Evolutionary conservation across 1,140 invertebrate species (phyloP), one percentile per base, ranked within the genome.

Genomic region (Drosophila erecta): DNA sequence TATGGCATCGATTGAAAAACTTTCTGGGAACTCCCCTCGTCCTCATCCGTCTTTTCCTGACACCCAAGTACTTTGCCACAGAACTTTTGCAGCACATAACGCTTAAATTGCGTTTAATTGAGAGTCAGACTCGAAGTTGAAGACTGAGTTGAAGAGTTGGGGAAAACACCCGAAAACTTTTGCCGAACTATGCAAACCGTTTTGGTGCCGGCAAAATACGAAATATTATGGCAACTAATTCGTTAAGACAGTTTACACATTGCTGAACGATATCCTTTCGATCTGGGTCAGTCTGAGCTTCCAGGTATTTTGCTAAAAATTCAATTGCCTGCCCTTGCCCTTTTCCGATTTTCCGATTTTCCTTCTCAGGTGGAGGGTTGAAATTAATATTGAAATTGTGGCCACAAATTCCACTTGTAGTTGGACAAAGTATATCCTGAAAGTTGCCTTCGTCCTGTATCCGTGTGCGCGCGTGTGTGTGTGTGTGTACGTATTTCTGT

Each of bases 1-100:
- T 81, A 62, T 81, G 78, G 57, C 72, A 81, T 81, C 79, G 79
- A 79, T 76, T 79, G 76, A 57, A 86, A 85, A 84, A 85, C 59
- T 85, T 84, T 55, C 60, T 12, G 41, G 14, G 5, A n/a, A n/a
- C 4, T 15, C 5, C 64, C 17, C 59, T 15, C 49, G 7, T 8
- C 3, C 22, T 11, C n/a, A 17, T 10, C 15, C 33, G 33, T 22
- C 35, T 44, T 20, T 20, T 17, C 17, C n/a, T 37, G 38, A 66
- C 57, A 44, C 61, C 50, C 15, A 49, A 67, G 41, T 44, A 40
- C 62, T 69, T 50, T 55, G 47, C 37, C 67, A 27, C 43, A 74
- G 53, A 73, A 79, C 41, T 73, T 65, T 69, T 11, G 56, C 33
- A 65, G 61, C 79, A 60, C 66, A 56, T 38, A 81, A 54, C 73